Percentiles rank a stretch among this genome's conserved stretches.
Evolutionary conservation across 53 echinoderm and acorn worm genomes (phyloP).

Genomic region (Luidia sarsii): DNA sequence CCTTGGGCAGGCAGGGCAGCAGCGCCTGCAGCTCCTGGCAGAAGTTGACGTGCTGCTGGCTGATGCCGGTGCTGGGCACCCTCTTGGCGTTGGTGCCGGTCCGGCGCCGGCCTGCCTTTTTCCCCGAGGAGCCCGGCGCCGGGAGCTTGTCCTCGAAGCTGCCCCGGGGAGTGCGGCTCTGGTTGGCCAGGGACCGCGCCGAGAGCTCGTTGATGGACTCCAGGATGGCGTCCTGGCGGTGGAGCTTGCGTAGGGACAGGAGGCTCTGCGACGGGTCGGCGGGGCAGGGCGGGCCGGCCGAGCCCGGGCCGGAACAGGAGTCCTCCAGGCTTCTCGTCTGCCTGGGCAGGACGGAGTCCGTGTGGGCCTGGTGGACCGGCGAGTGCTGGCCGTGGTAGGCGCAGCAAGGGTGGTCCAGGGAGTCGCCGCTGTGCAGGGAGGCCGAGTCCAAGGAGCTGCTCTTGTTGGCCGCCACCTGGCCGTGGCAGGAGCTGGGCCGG

Average conservation of each 20-base stretch:
- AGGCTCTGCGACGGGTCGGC: not conserved
- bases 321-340: conserved; percentile 40
- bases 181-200: conserved; percentile 8
- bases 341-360: not conserved
- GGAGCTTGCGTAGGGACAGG: conserved; percentile 37
- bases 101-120: conserved; percentile 10
- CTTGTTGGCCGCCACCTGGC: conserved; percentile 34
- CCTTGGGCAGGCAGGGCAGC: conserved; percentile 68
- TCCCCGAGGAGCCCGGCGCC: not conserved
- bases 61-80: conserved; percentile 48
- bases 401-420: conserved; percentile 8
- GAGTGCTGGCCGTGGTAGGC: conserved; percentile 3
- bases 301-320: not conserved
- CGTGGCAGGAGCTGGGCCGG: conserved; percentile 44
- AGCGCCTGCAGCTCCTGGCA: conserved; percentile 72
- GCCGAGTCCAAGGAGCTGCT: conserved; percentile 18
- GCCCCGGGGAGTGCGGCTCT: not conserved
- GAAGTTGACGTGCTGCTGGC: conserved; percentile 71
- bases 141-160: conserved; percentile 42
- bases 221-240: conserved; percentile 50
- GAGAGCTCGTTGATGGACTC: conserved; percentile 42
- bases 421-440: conserved; percentile 1
- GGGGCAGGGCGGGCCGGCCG: not conserved
- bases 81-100: not conserved
- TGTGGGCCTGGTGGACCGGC: not conserved